Base-by-base conservation (phyloP, 1,140 invertebrate species). In the Eriosoma lanigerum region DNA sequence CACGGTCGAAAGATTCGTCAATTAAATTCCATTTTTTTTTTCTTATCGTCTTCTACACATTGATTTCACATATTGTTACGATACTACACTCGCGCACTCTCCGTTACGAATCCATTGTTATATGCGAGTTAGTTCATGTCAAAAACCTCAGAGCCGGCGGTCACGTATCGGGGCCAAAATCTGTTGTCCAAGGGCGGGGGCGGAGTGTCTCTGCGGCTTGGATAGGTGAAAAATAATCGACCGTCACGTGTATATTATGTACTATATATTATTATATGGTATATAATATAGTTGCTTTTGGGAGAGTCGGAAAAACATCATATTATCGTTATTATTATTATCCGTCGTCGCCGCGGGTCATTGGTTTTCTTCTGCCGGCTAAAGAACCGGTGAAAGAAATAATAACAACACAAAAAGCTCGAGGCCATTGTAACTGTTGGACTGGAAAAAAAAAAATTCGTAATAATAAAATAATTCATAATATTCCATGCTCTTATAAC, bases 201-300 rank as follows among this genome's bases (percentile, higher is more conserved):
- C 13, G 64, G 32, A 19, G 50, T 19, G 32, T 12, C 21, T 76
- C 21, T 62, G 75, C 60, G 75, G 54, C 24, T 21, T 44, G 38
- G 72, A 78, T 78, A 62, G 75, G 75, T 78, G 75, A 78, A 78
- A 78, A 60, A 60, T 62, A 78, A 60, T 78, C 75, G 56, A 78
- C 75, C 56, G 24, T 78, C 29, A 76, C 38, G 29, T 76, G 75
- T 26, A 38, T 56, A n/a, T n/a, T n/a, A n/a, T n/a, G n/a, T n/a
- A n/a, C n/a, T n/a, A n/a, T n/a, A n/a, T n/a, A n/a, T n/a, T n/a
- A n/a, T n/a, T n/a, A n/a, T n/a, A n/a, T n/a, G n/a, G n/a, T n/a
- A n/a, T n/a, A n/a, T n/a, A n/a, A n/a, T n/a, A n/a, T n/a, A n/a
- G n/a, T n/a, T n/a, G n/a, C n/a, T n/a, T 60, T 78, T 32, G 54